Percentiles rank a stretch among this genome's conserved stretches.
phyloP scores from a whole-genome alignment of 2,113 vertebrate genomes.

The Puffinus mauretanicus region DNA sequence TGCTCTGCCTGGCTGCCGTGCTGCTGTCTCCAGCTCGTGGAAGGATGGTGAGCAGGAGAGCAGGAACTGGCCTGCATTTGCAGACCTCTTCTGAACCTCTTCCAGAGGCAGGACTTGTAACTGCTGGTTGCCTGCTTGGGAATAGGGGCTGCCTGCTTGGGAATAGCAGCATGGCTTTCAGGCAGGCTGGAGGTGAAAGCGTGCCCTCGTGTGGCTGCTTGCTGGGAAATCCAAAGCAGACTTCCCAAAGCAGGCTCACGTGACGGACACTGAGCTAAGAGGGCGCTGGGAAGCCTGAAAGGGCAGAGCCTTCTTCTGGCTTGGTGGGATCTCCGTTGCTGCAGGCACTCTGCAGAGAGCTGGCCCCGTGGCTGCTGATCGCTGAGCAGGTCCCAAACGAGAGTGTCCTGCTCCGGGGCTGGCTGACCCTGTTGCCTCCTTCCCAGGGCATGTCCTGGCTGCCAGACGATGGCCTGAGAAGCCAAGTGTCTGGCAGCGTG shows the following conservation, averaged over 20 bases:
- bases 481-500: not conserved
- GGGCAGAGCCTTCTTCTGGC: not conserved
- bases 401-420: not conserved
- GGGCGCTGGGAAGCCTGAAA: not conserved
- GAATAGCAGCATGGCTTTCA: not conserved
- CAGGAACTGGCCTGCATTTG: not conserved
- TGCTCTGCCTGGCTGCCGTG: not conserved
- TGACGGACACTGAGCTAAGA: not conserved
- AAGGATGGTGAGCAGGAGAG: not conserved
- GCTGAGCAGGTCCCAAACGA: not conserved
- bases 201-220: slow-evolving; percentile 49
- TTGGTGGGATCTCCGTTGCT: not conserved
- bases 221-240: not conserved
- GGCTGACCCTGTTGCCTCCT: not conserved
- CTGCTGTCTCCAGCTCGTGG: rapidly evolving
- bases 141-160: not conserved
- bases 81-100: not conserved
- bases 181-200: not conserved
- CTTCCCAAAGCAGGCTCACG: not conserved
- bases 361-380: not conserved
- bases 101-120: not conserved
- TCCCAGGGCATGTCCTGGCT: not conserved
- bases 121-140: not conserved
- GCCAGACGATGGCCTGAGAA: not conserved
- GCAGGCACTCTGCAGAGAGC: not conserved